These are phyloP conservation scores for Noturus placidus DNA, from an alignment of 2,113 vertebrate species.

Conservation along the genomic window DNA sequence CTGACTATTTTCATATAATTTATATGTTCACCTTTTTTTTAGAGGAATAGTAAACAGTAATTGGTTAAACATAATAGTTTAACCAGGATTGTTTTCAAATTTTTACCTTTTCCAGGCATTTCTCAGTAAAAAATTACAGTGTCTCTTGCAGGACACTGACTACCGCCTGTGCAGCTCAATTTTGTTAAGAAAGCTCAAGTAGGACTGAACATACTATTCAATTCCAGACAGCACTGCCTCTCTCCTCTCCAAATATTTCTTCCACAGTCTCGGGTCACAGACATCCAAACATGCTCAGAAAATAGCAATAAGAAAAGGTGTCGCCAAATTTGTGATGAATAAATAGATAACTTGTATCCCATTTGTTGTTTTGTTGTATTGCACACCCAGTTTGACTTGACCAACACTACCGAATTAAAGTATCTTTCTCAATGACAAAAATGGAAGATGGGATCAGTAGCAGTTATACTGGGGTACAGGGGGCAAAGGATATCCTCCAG, in stretches of 20 bases:
- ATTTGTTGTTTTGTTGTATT: not conserved
- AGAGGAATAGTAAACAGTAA: too few species aligned
- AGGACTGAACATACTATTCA: not conserved
- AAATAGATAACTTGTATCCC: not conserved
- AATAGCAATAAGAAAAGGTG: not conserved
- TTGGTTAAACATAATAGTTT: not conserved
- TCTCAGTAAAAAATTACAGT: not conserved
- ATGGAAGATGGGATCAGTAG: not conserved
- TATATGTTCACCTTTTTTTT: not conserved
- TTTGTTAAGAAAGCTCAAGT: not conserved
- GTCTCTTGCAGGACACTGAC: not conserved
- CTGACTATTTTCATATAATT: not conserved
- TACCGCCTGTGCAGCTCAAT: not conserved
- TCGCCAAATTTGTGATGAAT: not conserved
- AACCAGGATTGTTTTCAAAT: not conserved
- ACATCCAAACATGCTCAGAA: not conserved
- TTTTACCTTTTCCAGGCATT: not conserved
- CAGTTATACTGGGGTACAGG: not conserved
- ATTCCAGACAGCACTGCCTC: not conserved
- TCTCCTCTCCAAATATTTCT: not conserved
- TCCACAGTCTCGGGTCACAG: not conserved
- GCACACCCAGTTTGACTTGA: not conserved
- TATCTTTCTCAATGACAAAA: not conserved
- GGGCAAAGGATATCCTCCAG: not conserved
- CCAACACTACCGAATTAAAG: not conserved